Evolutionary conservation across 2,113 vertebrate species (phyloP).

Genomic region (Holacanthus passer): DNA sequence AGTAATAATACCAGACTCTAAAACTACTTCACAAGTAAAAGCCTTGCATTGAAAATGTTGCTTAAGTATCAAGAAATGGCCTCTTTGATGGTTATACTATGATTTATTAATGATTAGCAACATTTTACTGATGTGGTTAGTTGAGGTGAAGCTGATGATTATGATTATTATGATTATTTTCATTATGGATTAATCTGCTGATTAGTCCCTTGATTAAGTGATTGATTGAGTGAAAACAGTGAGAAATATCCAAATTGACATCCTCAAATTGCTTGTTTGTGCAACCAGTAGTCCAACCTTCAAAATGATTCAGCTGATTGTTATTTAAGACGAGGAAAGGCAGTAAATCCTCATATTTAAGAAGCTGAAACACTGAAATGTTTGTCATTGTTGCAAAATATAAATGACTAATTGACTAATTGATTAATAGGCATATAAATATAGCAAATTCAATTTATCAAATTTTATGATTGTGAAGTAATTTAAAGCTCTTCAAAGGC

Average conservation of each 20-base stretch:
- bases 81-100: no score
- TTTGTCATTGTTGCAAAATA: no score
- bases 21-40: background rate
- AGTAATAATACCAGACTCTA: background rate
- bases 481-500: background rate
- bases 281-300: background rate
- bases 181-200: no score
- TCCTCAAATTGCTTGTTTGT: background rate
- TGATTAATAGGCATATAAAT: no score
- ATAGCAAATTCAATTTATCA: no score
- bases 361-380: no score
- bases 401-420: background rate
- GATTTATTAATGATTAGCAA: background rate
- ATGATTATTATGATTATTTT: background rate
- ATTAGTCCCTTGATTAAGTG: background rate
- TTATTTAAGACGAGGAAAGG: no score
- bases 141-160: no score
- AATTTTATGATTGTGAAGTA: no score
- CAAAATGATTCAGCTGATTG: background rate
- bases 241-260: background rate
- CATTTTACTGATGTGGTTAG: background rate
- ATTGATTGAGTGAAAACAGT: background rate
- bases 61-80: no score
- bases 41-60: background rate
- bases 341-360: no score